Base-by-base conservation (phyloP, 2,888 invertebrate species). In the Mythimna loreyi region DNA sequence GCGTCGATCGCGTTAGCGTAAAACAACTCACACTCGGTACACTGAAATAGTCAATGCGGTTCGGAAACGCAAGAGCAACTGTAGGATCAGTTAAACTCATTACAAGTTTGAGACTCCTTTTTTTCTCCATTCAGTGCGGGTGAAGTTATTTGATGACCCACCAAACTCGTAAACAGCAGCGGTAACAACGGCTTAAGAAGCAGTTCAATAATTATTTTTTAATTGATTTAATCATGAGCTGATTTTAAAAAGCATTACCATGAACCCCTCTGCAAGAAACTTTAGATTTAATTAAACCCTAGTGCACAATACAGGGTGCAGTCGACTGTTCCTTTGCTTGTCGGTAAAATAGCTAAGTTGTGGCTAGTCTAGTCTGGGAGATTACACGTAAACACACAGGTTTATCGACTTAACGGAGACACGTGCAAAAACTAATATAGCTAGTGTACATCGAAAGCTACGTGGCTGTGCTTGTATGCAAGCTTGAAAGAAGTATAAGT, bases 401-500 rank as follows among this genome's bases (percentile, higher is more conserved):
- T 43, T 65, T 50, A 59, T 47, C 56, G 47, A 28, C 40, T 43
- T 61, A 55, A 50, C 45, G 57, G 28, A 30, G 53, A 62, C 58
- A 71, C 49, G 60, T 53, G 66, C 71, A 75, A 75, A 71, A 75
- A 71, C 57, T 36, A 75, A 70, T 49, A 64, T 30, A 61, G 19
- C 11, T 25, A 33, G 33, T 50, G 16, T 16, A 58, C 40, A 53
- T 63, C 49, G 50, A 30, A n/a, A 70, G 30, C n/a, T 50, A 36
- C 19, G 43, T 43, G 33, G 8, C 36, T n/a, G 45, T 57, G n/a
- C 11, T 45, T 50, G 47, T 36, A 40, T 47, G 21, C 23, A 33
- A 49, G 52, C 11, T 60, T n/a, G 6, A 13, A n/a, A 47, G 2
- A n/a, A n/a, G n/a, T 7, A 45, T n/a, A 19, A 8, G n/a, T n/a